phyloP scores from a whole-genome alignment of 2,888 invertebrate species.

The Tiphia femorata region DNA sequence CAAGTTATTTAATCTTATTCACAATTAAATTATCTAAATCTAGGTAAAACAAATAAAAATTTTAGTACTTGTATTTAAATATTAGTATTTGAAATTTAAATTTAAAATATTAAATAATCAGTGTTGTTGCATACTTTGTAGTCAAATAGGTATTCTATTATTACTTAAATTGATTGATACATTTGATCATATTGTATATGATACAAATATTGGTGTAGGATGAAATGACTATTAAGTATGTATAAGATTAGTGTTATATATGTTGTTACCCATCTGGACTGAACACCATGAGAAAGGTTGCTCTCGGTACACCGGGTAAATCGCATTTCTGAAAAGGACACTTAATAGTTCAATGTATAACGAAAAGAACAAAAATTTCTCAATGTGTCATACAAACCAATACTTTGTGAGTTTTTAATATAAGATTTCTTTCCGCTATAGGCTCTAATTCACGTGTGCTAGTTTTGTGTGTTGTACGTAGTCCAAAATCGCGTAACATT shows the following conservation, averaged over 20 bases:
- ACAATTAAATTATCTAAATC: too few species aligned
- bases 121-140: too few species aligned
- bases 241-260: too few species aligned
- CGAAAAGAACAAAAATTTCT: not conserved
- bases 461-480: constrained; percentile 54
- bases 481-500: constrained; percentile 59
- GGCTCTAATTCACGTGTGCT: constrained; percentile 73
- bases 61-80: not conserved
- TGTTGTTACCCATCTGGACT: constrained; percentile 85
- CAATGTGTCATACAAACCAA: constrained; percentile 69
- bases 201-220: too few species aligned
- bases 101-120: not conserved
- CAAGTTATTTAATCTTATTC: too few species aligned
- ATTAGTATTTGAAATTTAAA: constrained; percentile 1
- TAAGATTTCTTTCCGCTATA: constrained; percentile 77
- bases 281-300: constrained; percentile 89
- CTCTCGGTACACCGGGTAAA: constrained; percentile 81
- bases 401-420: constrained; percentile 74
- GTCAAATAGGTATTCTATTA: too few species aligned
- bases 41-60: too few species aligned
- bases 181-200: not conserved
- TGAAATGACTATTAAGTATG: too few species aligned
- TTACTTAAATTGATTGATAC: too few species aligned
- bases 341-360: not conserved
- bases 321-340: constrained; percentile 75